Evolutionary conservation across 2,113 vertebrate species (phyloP).

Genomic region (Rhabdomys dilectus): DNA sequence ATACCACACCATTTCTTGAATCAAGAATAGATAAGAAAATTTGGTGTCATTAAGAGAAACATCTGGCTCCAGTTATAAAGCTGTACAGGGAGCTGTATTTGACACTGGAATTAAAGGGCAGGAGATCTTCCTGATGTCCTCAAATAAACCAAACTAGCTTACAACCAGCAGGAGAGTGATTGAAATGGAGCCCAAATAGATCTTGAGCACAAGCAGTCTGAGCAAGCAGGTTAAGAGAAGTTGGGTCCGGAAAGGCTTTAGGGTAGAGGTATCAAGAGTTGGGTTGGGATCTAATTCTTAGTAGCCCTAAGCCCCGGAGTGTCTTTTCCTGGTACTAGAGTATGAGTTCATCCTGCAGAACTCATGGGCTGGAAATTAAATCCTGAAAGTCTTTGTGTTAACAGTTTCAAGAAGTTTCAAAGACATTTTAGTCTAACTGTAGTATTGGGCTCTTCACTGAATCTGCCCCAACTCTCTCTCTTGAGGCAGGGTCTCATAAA

Average conservation of each 20-base stretch:
- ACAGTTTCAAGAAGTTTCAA: not conserved
- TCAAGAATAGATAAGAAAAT: not conserved
- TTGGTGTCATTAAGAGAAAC: constrained; percentile 11
- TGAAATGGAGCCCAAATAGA: constrained; percentile 20
- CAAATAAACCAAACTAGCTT: constrained; percentile 13
- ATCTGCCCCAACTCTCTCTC: not conserved
- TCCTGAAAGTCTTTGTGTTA: not conserved
- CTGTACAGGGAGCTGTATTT: constrained; percentile 4
- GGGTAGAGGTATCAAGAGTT: not conserved
- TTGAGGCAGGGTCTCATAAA: not conserved
- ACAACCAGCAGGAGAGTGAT: not conserved
- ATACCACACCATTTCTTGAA: not conserved
- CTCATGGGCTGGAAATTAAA: not conserved
- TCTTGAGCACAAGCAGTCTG: not conserved
- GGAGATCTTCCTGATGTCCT: constrained; percentile 34
- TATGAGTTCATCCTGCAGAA: not conserved
- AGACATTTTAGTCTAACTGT: not conserved
- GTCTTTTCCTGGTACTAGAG: not conserved
- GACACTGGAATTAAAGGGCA: not conserved
- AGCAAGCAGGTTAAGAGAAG: not conserved
- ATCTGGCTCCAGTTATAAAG: constrained; percentile 19
- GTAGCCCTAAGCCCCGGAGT: not conserved
- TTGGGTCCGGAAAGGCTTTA: not conserved
- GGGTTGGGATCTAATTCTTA: not conserved
- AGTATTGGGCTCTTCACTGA: not conserved